Evolutionary conservation across 1,140 invertebrate species (phyloP), one percentile per base, ranked within the genome.

Genomic region (Antheraea pernyi): DNA sequence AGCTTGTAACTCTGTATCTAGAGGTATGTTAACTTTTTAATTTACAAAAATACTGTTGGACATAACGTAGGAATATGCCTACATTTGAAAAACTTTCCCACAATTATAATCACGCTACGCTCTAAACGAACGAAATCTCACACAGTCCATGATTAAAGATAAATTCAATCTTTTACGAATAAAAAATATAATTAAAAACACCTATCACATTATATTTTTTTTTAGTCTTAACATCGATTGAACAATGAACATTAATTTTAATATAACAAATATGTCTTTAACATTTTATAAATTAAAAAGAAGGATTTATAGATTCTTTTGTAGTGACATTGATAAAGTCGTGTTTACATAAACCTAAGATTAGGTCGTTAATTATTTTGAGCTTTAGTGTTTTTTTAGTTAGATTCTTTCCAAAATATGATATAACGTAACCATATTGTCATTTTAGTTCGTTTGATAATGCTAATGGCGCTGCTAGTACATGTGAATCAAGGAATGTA

Each of bases 1-100:
- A 65, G 46, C 64, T 65, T 65, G 64, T 48, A 65, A 65, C 64
- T 48, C 48, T 22, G 3, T 53, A 63, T 37, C 19, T 19, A 39
- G 19, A 22, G 42, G 30, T 65, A 65, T 46, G 19, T 48, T 59
- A 30, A 58, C 59, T 53, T 36, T 36, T 59, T 59, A 67, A 61
- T 69, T 76, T 76, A 78, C 68, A 78, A 78, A 78, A 78, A 78
- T 78, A 78, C 77, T 72, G 74, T 71, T 73, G 68, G 70, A 76
- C 70, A 70, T 37, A 68, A 71, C 67, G 77, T 72, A 78, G 77
- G 77, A 76, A 78, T 73, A 78, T 68, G 71, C 68, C 65, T 68
- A 72, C 70, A 75, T 68, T 72, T 65, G 46, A 67, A 42, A 53
- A 53, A 53, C 5, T 16, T n/a, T 16, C 46, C 46, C 61, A 30